Conservation (phyloP, 2,113 vertebrate species). For the Nannospalax galili region DNA sequence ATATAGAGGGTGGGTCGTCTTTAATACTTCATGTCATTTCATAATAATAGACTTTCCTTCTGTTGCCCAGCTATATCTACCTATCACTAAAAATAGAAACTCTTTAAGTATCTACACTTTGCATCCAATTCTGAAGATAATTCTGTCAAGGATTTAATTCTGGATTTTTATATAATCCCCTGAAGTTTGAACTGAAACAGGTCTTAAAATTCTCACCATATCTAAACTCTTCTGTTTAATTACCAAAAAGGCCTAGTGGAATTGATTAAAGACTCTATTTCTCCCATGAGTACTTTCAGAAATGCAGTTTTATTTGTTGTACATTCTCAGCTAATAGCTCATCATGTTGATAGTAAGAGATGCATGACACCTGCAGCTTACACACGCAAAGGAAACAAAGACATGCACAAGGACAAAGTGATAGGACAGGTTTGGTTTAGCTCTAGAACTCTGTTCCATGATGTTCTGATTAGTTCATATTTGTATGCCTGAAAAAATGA, state of each 20-base stretch:
- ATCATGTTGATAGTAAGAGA: not conserved
- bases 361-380: not conserved
- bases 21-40: slow-evolving; percentile 30
- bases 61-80: not conserved
- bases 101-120: not conserved
- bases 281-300: slow-evolving; percentile 28
- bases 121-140: not conserved
- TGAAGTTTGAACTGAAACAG: slow-evolving; percentile 29
- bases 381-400: not conserved
- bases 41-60: slow-evolving; percentile 15
- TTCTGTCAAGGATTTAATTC: not conserved
- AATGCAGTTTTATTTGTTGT: slow-evolving; percentile 41
- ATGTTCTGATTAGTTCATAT: not conserved
- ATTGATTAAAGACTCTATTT: slow-evolving; percentile 31
- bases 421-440: not conserved
- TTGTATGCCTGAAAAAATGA: not conserved
- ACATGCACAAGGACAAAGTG: not conserved
- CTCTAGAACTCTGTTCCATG: not conserved
- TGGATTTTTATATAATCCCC: slow-evolving; percentile 38
- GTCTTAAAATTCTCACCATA: not conserved
- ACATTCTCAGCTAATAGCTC: slow-evolving; percentile 7
- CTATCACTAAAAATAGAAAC: not conserved
- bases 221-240: slow-evolving; percentile 26
- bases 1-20: not conserved
- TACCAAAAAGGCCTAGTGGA: not conserved